These are phyloP conservation scores for Metopia argyrocephala DNA, from an alignment of 2,888 invertebrate species.

Conservation along the genomic window DNA sequence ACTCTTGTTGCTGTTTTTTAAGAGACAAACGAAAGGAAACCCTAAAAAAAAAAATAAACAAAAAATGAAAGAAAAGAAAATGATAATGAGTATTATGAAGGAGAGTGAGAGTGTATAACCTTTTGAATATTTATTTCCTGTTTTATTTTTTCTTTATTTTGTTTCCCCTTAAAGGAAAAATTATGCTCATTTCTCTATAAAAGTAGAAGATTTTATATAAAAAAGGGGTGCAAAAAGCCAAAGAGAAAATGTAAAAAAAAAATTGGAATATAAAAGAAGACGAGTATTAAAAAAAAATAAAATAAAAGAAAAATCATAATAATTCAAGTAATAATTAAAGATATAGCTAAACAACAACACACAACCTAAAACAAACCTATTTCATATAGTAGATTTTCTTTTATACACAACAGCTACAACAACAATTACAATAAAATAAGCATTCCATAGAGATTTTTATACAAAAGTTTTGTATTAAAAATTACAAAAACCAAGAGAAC, in stretches of 20 bases:
- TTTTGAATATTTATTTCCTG: constrained; percentile 34
- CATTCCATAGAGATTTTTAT: constrained; percentile 28
- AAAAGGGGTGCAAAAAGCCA: background rate
- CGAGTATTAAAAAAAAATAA: constrained; percentile 29
- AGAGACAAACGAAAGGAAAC: constrained; percentile 12
- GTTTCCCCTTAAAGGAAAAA: constrained; percentile 38
- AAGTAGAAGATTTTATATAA: background rate
- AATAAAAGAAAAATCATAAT: constrained; percentile 29
- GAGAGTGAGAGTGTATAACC: constrained; percentile 22
- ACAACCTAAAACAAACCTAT: background rate
- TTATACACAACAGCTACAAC: background rate
- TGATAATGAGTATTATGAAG: background rate
- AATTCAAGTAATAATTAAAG: constrained; percentile 36
- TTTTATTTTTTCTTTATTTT: background rate
- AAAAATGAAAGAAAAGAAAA: background rate
- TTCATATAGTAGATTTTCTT: background rate
- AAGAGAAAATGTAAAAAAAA: background rate
- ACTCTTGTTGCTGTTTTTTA: background rate
- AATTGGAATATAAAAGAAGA: background rate
- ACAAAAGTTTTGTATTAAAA: background rate
- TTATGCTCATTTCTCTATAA: constrained; percentile 47
- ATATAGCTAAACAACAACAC: constrained; percentile 29
- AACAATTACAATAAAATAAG: background rate
- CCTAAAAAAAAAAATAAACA: constrained; percentile 40
- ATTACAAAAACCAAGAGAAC: background rate